Evolutionary conservation across 2,113 vertebrate genomes (phyloP), one percentile per base, ranked within the genome.

Genomic region (Heterocephalus glaber): DNA sequence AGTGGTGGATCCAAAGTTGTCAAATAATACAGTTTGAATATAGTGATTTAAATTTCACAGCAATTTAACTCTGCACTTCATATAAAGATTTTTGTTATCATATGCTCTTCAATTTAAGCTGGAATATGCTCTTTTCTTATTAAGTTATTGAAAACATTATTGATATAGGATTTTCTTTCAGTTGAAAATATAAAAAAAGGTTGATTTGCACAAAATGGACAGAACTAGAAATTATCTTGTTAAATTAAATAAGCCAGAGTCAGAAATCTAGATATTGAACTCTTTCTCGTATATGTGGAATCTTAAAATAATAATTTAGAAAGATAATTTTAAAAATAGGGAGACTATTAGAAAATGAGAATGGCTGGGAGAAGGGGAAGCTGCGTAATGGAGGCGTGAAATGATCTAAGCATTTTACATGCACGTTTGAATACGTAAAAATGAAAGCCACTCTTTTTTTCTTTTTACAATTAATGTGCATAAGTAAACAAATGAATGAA

Each of bases 11-110:
- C 10, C 1, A 1, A 58, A 89, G 6, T 28, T 94, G 30, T 81
- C 52, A 95, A 94, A 92, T 66, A 84, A 95, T 70, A 33, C 22
- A 58, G 9, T 44, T 86, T 89, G 61, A 81, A 63, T 79, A 74
- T 19, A 70, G 17, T 28, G 74, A 72, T 84, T 95, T 83, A 66
- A 74, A 63, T 76, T 19, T 74, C 22, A 76, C 7, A 90, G 24
- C 16, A 66, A 80, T 92, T 94, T 84, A 89, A 90, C 26, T 92
- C 41, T 83, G 11, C 4, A 61, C 20, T 38, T 79, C 60, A 83
- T 65, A 74, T n/a, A 83, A 87, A n/a, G 0, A 49, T 65, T 17
- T 79, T 38, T 38, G 16, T 72, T 83, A 44, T 79, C 9, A 70
- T 4, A 56, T 35, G 10, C 1, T 54, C 12, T 83, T 24, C 35